Percentiles rank a stretch among this genome's conserved stretches.
Evolutionary conservation across 2,888 invertebrate genomes (phyloP).

Genomic region (Aradus depressus): DNA sequence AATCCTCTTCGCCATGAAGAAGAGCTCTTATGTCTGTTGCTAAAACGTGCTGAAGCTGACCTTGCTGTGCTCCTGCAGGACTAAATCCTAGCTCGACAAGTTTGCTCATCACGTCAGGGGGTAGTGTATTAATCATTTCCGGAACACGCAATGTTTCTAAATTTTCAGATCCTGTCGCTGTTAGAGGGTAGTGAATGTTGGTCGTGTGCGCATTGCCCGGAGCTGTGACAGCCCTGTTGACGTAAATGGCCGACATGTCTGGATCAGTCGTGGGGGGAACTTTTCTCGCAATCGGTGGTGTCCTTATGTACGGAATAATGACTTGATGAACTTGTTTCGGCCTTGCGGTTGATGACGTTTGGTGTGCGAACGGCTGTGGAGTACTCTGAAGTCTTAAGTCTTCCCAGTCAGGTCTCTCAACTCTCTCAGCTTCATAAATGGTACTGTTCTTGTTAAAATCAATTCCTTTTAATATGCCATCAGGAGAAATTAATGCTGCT

Average conservation of each 20-base stretch:
- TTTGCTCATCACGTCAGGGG: constrained; percentile 28
- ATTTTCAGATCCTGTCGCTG: constrained; percentile 28
- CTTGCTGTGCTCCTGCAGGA: constrained; percentile 14
- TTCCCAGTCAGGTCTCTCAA: constrained; percentile 4
- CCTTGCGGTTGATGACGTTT: constrained; percentile 36
- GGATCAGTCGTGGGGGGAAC: constrained; percentile 36
- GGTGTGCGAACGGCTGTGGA: constrained; percentile 20
- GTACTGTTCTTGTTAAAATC: neutral
- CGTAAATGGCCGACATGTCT: constrained; percentile 23
- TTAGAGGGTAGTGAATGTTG: constrained; percentile 23
- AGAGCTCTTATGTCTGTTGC: constrained; percentile 44
- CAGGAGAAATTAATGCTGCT: neutral
- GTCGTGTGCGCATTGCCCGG: constrained; percentile 18
- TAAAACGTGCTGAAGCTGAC: constrained; percentile 31
- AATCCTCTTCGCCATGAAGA: constrained; percentile 40
- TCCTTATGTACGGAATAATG: constrained; percentile 58
- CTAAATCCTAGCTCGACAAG: constrained; percentile 23
- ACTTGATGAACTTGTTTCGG: constrained; percentile 58
- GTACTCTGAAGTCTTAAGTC: constrained; percentile 3
- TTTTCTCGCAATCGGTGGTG: constrained; percentile 38
- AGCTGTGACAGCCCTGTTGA: constrained; percentile 24
- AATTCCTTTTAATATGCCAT: neutral
- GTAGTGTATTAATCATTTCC: constrained; percentile 22
- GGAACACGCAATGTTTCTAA: constrained; percentile 22
- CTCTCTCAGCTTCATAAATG: neutral